These are phyloP conservation scores for Pungitius pungitius DNA, from an alignment of 2,113 vertebrate species.

Conservation along the genomic window DNA sequence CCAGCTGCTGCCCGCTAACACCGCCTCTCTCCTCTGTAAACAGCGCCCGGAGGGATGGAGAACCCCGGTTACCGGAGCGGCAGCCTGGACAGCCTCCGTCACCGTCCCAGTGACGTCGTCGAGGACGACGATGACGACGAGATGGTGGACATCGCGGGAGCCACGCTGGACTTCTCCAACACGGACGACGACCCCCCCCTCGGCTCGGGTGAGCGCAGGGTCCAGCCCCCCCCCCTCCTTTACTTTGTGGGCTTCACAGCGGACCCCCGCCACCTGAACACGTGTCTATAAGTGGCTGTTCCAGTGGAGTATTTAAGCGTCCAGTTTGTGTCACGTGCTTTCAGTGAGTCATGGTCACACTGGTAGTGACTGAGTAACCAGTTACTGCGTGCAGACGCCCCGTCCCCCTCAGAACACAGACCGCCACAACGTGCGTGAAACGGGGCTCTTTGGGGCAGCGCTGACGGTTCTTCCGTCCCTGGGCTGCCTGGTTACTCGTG, in stretches of 20 bases:
- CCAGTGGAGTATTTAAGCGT: neutral
- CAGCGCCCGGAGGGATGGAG: conserved; percentile 76
- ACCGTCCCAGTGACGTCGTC: conserved; percentile 71
- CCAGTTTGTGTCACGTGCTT: conserved; percentile 30
- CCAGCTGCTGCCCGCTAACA: no score
- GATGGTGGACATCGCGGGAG: conserved; percentile 90
- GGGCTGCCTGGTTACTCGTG: conserved; percentile 30
- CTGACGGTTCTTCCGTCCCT: neutral
- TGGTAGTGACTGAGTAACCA: conserved; percentile 19
- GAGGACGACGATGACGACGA: conserved; percentile 93
- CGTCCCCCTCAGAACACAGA: no score
- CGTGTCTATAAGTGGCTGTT: no score
- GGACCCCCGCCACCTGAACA: no score
- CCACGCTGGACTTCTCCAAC: conserved; percentile 85
- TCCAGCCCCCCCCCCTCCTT: no score
- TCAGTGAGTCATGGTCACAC: neutral
- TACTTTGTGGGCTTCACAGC: no score
- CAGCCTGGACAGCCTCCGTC: conserved; percentile 83
- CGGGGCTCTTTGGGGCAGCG: neutral
- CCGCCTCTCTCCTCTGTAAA: no score
- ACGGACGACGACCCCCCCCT: conserved; percentile 87
- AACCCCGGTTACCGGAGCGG: conserved; percentile 80
- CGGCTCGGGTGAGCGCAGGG: conserved; percentile 76
- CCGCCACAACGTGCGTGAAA: conserved; percentile 13
- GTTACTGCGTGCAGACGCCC: neutral